Percentiles rank a stretch among this genome's conserved stretches.
These are phyloP conservation scores for Drosophila chauvacae DNA, from an alignment of 1,140 invertebrate species.

Conservation along the genomic window DNA sequence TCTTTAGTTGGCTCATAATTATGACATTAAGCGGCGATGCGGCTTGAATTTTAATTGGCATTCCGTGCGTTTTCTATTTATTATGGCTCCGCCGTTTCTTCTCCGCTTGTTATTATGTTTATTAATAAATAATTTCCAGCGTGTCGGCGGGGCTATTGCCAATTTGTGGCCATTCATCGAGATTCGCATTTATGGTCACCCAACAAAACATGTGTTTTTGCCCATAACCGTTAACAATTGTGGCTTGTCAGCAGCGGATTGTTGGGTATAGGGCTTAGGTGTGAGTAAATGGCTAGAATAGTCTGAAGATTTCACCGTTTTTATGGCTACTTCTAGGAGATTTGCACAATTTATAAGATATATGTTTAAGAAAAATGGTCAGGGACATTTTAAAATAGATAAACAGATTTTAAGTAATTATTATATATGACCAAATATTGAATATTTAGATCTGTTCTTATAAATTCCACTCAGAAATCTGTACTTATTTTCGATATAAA, in stretches of 20 bases:
- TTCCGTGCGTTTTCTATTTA: conserved; percentile 51
- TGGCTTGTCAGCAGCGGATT: conserved; percentile 36
- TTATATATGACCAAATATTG: neutral
- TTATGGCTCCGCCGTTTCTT: conserved; percentile 32
- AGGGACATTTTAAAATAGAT: neutral
- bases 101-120: conserved; percentile 60
- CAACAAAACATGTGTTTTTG: conserved; percentile 57
- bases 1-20: conserved; percentile 83
- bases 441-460: neutral
- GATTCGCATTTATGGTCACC: conserved; percentile 55
- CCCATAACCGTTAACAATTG: conserved; percentile 48
- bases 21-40: conserved; percentile 80
- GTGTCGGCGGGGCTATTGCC: conserved; percentile 24
- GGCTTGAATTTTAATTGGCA: conserved; percentile 80
- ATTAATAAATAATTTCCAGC: conserved; percentile 76
- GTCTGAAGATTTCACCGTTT: neutral
- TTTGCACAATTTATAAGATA: neutral
- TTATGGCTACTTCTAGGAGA: neutral
- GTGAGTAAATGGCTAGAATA: conserved; percentile 9
- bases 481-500: no score
- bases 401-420: neutral
- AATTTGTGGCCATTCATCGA: conserved; percentile 65
- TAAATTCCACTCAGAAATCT: no score
- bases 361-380: neutral
- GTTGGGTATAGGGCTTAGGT: conserved; percentile 1